These are phyloP conservation scores for Trachops cirrhosus DNA, from an alignment of 2,797 vertebrate species.

Conservation along the genomic window DNA sequence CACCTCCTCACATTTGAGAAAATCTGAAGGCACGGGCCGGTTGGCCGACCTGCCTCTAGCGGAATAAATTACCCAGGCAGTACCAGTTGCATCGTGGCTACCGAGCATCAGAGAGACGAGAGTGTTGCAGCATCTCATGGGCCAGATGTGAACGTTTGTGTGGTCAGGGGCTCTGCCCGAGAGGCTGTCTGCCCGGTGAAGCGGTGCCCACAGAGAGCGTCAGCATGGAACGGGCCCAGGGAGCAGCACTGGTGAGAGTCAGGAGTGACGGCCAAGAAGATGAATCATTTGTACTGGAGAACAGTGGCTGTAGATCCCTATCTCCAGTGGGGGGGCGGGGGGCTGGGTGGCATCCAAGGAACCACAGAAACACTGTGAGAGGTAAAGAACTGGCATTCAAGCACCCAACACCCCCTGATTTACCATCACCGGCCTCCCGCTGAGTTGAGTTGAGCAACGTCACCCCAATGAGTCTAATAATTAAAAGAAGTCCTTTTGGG, in stretches of 20 bases:
- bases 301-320: background rate
- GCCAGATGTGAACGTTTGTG: background rate
- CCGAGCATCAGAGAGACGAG: background rate
- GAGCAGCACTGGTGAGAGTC: background rate
- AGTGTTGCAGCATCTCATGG: background rate
- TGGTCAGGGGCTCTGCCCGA: background rate
- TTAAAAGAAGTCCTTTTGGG: background rate
- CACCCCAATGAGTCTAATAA: background rate
- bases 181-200: background rate
- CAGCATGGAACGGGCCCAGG: background rate
- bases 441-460: background rate
- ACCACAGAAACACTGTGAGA: background rate
- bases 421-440: background rate
- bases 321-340: too few species aligned
- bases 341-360: background rate
- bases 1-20: background rate
- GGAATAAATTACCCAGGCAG: background rate
- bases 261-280: background rate
- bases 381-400: background rate
- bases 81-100: background rate
- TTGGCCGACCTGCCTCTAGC: background rate
- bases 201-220: background rate
- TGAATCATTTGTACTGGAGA: background rate
- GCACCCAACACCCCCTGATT: background rate
- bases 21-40: background rate